These are phyloP conservation scores for Eupithecia tripunctaria DNA, from an alignment of 2,888 invertebrate genomes.

Conservation along the genomic window DNA sequence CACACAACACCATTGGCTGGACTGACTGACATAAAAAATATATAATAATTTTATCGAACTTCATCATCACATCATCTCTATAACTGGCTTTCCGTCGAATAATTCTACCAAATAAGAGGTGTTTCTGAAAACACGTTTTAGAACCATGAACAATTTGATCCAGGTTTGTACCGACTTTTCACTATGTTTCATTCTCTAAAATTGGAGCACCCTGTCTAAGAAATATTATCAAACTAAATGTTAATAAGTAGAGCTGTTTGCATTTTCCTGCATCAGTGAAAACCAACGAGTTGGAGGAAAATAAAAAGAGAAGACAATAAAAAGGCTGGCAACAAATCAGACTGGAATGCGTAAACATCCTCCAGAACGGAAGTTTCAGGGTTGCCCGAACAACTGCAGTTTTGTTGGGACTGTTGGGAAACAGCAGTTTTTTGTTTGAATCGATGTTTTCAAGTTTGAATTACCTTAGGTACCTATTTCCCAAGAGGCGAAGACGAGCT, in stretches of 20 bases:
- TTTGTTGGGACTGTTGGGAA: slow-evolving; percentile 9
- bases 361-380: slow-evolving; percentile 35
- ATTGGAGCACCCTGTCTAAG: background rate
- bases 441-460: slow-evolving; percentile 9
- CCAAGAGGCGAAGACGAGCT: background rate
- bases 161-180: background rate
- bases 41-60: background rate
- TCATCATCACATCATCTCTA: background rate
- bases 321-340: slow-evolving; percentile 64
- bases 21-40: background rate
- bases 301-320: slow-evolving; percentile 55
- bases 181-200: background rate
- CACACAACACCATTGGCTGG: background rate
- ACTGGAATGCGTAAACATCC: slow-evolving; percentile 62
- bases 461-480: background rate
- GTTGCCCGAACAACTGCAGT: slow-evolving; percentile 14
- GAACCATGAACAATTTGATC: background rate
- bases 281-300: slow-evolving; percentile 46
- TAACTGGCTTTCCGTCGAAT: background rate
- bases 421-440: slow-evolving; percentile 8
- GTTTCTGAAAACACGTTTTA: background rate
- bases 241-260: slow-evolving; percentile 7
- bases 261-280: slow-evolving; percentile 8
- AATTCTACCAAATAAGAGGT: background rate
- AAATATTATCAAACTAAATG: background rate